phyloP scores from a whole-genome alignment of 2,797 vertebrate species.

The Parauchenoglanis punctatus region DNA sequence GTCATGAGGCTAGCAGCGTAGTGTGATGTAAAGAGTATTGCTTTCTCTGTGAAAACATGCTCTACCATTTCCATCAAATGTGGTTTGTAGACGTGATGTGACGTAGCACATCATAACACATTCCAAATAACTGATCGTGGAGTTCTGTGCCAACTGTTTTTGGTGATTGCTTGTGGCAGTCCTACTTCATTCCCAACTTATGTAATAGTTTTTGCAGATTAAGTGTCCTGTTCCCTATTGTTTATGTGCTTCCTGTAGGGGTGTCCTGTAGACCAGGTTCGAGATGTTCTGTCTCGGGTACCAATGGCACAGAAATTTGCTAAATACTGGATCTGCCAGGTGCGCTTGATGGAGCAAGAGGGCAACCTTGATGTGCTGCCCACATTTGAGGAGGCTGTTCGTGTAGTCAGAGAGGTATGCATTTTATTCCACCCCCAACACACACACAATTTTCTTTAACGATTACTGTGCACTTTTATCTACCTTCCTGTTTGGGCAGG shows the following conservation, averaged over 20 bases:
- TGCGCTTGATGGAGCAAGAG: constrained; percentile 77
- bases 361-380: constrained; percentile 78
- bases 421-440: neutral
- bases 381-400: constrained; percentile 83
- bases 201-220: neutral
- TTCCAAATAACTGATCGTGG: neutral
- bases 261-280: constrained; percentile 66
- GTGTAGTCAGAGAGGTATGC: constrained; percentile 78
- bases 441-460: neutral
- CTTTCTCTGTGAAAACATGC: neutral
- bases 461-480: neutral
- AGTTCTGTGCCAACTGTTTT: neutral
- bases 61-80: neutral
- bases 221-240: neutral
- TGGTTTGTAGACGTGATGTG: neutral
- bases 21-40: neutral
- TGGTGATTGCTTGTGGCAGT: neutral
- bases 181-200: neutral
- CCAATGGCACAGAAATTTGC: constrained; percentile 85
- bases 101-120: neutral
- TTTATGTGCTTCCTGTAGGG: constrained; percentile 68
- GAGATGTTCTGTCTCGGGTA: constrained; percentile 74
- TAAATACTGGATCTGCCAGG: constrained; percentile 91
- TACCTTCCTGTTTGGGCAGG: neutral
- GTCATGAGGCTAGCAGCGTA: neutral